These are phyloP conservation scores for Steatocranus sp. DNA, from an alignment of 2,797 vertebrate species.

Conservation along the genomic window DNA sequence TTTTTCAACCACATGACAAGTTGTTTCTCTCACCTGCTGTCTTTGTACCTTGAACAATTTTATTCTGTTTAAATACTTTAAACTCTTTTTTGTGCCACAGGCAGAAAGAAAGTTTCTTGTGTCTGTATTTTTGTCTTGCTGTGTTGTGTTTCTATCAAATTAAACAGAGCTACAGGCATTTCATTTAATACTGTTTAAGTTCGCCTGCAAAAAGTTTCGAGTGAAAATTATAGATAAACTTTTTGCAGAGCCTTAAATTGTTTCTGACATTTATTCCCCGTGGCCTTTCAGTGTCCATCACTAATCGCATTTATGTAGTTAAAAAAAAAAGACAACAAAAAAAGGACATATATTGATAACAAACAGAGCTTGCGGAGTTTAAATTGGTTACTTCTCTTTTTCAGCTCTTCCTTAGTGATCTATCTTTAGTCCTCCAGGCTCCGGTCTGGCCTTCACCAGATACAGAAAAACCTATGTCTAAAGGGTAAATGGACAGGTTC, in stretches of 20 bases:
- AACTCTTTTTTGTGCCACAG: background rate
- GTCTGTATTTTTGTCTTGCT: background rate
- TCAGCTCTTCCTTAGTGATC: constrained; percentile 5
- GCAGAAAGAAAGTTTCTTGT: background rate
- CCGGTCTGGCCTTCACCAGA: constrained; percentile 35
- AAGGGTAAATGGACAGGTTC: background rate
- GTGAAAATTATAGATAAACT: background rate
- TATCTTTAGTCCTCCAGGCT: constrained; percentile 40
- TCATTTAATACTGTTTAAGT: background rate
- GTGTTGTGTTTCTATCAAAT: background rate
- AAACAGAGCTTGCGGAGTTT: constrained; percentile 17
- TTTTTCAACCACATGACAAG: background rate
- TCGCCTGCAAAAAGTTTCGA: background rate
- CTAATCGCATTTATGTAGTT: background rate
- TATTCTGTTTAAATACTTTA: background rate
- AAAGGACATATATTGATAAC: background rate
- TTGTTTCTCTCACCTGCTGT: background rate
- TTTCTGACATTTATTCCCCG: background rate
- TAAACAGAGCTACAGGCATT: background rate
- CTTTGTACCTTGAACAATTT: background rate
- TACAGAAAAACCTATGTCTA: background rate
- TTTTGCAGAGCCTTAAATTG: background rate
- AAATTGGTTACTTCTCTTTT: background rate
- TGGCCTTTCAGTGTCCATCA: background rate
- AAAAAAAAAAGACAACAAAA: background rate